phyloP scores from a whole-genome alignment of 2,113 vertebrate species.

The Noctilio leporinus region DNA sequence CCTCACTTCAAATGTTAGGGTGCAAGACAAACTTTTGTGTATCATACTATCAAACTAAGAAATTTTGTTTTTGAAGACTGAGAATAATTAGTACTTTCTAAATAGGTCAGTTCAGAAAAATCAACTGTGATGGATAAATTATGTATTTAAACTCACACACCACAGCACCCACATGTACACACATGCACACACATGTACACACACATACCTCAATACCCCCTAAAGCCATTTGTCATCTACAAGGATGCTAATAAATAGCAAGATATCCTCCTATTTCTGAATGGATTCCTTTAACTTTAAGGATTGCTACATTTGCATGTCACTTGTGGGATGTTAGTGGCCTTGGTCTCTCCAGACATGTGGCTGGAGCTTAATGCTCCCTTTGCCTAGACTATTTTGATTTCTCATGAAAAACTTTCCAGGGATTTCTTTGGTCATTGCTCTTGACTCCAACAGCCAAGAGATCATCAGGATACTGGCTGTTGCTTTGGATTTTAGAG shows the following conservation, averaged over 20 bases:
- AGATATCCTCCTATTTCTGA: not conserved
- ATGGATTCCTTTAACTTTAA: constrained; percentile 54
- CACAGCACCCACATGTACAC: not conserved
- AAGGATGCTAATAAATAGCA: not conserved
- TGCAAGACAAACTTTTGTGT: not conserved
- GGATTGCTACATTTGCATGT: not conserved
- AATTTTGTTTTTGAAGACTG: not conserved
- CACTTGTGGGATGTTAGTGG: not conserved
- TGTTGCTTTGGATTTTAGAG: constrained; percentile 68
- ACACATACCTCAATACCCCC: not conserved
- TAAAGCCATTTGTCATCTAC: not conserved
- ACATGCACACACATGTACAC: no score
- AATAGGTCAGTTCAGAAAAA: not conserved
- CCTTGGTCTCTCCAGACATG: not conserved
- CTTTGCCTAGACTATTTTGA: constrained; percentile 62
- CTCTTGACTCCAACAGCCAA: constrained; percentile 47
- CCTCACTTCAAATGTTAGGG: not conserved
- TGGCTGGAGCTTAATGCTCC: not conserved
- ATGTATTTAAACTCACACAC: not conserved
- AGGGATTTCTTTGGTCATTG: constrained; percentile 56
- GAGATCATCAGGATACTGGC: constrained; percentile 52
- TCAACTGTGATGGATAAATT: not conserved
- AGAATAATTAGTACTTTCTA: not conserved
- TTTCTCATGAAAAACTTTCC: constrained; percentile 63
- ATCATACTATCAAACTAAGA: not conserved